phyloP scores from a whole-genome alignment of 2,797 vertebrate genomes.

The Pangasius macronema region DNA sequence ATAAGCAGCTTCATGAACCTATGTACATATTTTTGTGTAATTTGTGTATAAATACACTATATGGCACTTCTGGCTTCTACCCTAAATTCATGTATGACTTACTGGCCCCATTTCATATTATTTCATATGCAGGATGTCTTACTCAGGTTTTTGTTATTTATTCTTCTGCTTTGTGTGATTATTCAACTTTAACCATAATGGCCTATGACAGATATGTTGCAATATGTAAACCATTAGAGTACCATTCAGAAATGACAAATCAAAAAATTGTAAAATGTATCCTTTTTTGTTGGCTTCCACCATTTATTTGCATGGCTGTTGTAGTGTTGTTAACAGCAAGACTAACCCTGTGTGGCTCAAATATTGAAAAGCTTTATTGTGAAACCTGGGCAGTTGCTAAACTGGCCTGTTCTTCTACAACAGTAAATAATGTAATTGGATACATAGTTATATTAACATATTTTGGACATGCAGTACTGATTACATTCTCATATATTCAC shows the following conservation, averaged over 20 bases:
- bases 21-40: slow-evolving; percentile 58
- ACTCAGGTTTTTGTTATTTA: slow-evolving; percentile 56
- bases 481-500: slow-evolving; percentile 48
- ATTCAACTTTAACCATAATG: slow-evolving; percentile 59
- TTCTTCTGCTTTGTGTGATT: slow-evolving; percentile 51
- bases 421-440: slow-evolving; percentile 52
- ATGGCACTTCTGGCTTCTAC: slow-evolving; percentile 55
- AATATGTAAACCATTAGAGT: slow-evolving; percentile 58
- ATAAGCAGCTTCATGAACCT: slow-evolving; percentile 53
- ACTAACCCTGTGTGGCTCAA: slow-evolving; percentile 53
- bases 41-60: slow-evolving; percentile 53
- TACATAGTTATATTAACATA: slow-evolving; percentile 39
- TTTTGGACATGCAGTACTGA: slow-evolving; percentile 50
- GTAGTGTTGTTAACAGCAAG: slow-evolving; percentile 47
- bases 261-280: slow-evolving; percentile 44
- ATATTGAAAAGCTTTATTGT: slow-evolving; percentile 60
- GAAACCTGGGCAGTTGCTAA: slow-evolving; percentile 60
- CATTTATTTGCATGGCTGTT: slow-evolving; percentile 34
- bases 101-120: slow-evolving; percentile 41
- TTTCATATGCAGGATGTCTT: slow-evolving; percentile 54
- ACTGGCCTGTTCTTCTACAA: slow-evolving; percentile 55
- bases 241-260: slow-evolving; percentile 57
- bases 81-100: slow-evolving; percentile 58
- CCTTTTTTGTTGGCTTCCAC: slow-evolving; percentile 50
- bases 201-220: slow-evolving; percentile 59